Percentiles rank a stretch among this genome's conserved stretches.
Evolutionary conservation across 2,888 invertebrate species (phyloP).

Genomic region (Tanypteryx hageni): DNA sequence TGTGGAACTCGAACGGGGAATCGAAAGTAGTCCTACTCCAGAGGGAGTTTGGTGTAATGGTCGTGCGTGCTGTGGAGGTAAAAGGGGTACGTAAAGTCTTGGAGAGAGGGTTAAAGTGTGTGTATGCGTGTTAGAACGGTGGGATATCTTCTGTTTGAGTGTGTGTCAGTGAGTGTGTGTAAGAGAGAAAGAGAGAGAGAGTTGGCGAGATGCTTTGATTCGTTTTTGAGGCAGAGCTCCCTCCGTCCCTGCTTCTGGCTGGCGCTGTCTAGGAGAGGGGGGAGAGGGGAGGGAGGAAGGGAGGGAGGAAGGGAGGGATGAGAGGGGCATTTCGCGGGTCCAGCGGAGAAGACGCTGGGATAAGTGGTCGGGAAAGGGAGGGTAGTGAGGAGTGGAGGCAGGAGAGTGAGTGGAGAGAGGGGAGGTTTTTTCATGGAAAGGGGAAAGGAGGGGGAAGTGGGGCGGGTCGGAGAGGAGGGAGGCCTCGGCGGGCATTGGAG

Average conservation of each 20-base stretch:
- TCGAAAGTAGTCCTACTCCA: too few species aligned
- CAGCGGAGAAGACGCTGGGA: background rate
- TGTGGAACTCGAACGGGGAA: background rate
- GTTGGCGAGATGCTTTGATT: constrained; percentile 51
- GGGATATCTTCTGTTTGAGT: constrained; percentile 14
- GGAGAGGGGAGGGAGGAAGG: background rate
- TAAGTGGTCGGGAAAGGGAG: background rate
- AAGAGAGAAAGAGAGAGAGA: background rate
- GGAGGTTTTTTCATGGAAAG: background rate
- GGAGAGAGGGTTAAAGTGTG: background rate
- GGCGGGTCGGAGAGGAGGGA: background rate
- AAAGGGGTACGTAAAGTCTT: background rate
- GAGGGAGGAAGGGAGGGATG: background rate
- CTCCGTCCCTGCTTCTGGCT: background rate
- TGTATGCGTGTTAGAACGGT: background rate
- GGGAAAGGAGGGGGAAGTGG: background rate
- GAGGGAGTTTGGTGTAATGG: background rate
- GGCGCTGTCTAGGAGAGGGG: constrained; percentile 9
- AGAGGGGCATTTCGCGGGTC: constrained; percentile 57
- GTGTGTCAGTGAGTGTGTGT: constrained; percentile 15
- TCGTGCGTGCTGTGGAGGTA: background rate
- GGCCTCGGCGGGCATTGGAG: too few species aligned
- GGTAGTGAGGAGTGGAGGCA: background rate
- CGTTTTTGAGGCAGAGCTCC: constrained; percentile 49
- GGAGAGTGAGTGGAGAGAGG: too few species aligned